Conservation (phyloP, 1,140 invertebrate genomes). For the Drosophila nannoptera region DNA sequence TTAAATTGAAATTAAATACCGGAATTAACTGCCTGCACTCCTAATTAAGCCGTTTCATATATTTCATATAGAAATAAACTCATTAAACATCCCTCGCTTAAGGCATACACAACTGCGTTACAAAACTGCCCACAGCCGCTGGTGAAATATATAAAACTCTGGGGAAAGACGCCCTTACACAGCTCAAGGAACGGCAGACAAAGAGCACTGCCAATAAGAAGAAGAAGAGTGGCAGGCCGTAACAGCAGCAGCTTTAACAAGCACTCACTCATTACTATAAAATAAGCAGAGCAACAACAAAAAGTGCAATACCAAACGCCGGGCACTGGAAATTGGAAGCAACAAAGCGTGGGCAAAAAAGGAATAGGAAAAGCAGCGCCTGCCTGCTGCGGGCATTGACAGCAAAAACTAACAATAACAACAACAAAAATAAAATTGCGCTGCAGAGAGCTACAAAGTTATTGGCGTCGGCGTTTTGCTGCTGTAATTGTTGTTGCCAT, state of each 20-base stretch:
- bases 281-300: slow-evolving; percentile 32
- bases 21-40: not conserved
- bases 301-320: slow-evolving; percentile 3
- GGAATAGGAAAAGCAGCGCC: slow-evolving; percentile 39
- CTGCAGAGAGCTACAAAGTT: slow-evolving; percentile 30
- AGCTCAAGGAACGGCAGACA: slow-evolving; percentile 26
- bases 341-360: slow-evolving; percentile 31
- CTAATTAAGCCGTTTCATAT: not conserved
- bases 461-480: slow-evolving; percentile 45
- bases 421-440: slow-evolving; percentile 8
- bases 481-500: slow-evolving; percentile 37
- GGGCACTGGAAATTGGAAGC: slow-evolving; percentile 29
- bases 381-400: slow-evolving; percentile 31
- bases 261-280: slow-evolving; percentile 40
- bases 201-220: slow-evolving; percentile 48
- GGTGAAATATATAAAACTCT: slow-evolving; percentile 23
- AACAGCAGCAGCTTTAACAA: slow-evolving; percentile 23
- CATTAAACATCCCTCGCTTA: slow-evolving; percentile 13
- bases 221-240: slow-evolving; percentile 35
- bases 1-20: not conserved
- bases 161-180: slow-evolving; percentile 25
- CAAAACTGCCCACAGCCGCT: slow-evolving; percentile 14
- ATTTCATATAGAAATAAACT: not conserved
- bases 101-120: slow-evolving; percentile 16
- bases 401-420: slow-evolving; percentile 21